These are phyloP conservation scores for Leuciscus waleckii DNA, from an alignment of 2,797 vertebrate genomes.

Conservation along the genomic window DNA sequence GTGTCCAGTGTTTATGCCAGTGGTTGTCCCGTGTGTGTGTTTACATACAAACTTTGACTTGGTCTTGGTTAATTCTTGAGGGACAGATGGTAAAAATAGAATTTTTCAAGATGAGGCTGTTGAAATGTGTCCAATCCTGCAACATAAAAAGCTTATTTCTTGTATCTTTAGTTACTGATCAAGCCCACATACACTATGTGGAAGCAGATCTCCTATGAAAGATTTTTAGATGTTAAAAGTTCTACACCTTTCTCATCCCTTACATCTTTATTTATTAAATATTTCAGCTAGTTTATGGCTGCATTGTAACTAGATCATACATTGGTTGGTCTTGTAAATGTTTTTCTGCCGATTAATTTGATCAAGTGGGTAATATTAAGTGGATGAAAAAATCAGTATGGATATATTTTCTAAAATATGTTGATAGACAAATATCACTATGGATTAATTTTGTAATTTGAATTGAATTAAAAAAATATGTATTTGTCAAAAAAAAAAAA, in stretches of 20 bases:
- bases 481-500: no score
- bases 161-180: background rate
- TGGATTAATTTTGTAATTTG: no score
- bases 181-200: no score
- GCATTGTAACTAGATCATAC: background rate
- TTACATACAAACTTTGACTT: background rate
- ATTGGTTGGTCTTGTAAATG: background rate
- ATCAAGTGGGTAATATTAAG: background rate
- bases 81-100: background rate
- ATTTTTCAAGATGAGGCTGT: background rate
- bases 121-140: background rate
- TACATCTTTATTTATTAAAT: background rate
- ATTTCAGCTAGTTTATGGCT: background rate
- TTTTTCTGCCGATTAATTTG: background rate
- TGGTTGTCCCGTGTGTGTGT: background rate
- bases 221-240: background rate
- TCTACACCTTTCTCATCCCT: background rate
- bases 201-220: background rate
- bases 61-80: background rate
- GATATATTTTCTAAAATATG: background rate
- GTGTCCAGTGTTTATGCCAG: background rate
- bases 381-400: background rate
- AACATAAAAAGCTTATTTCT: background rate
- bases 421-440: background rate
- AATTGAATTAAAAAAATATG: no score